Percentiles rank a stretch among this genome's conserved stretches.
These are phyloP conservation scores for Adelphocoris suturalis DNA, from an alignment of 2,888 invertebrate species.

Conservation along the genomic window DNA sequence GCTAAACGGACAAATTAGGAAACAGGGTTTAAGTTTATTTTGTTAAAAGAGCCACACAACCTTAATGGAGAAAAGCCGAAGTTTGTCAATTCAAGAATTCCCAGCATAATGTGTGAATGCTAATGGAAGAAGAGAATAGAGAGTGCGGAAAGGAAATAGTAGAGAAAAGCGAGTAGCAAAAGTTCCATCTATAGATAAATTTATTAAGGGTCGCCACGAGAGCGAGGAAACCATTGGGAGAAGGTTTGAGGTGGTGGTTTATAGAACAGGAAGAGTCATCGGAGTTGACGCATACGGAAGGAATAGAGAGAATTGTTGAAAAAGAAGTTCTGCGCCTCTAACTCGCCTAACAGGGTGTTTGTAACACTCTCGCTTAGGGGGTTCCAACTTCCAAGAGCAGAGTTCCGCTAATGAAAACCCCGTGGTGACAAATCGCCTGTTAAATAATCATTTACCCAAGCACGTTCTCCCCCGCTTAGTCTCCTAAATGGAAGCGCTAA, in stretches of 20 bases:
- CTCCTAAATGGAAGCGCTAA: not conserved
- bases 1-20: no score
- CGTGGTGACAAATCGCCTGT: conserved; percentile 58
- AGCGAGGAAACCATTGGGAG: not conserved
- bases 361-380: conserved; percentile 9
- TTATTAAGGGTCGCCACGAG: not conserved
- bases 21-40: no score
- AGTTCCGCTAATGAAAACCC: conserved; percentile 59
- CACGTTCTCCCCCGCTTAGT: conserved; percentile 8
- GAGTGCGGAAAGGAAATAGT: no score
- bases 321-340: conserved; percentile 1
- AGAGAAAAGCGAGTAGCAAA: not conserved
- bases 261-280: not conserved
- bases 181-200: not conserved
- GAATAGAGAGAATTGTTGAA: conserved; percentile 6
- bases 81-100: no score
- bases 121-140: no score
- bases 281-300: not conserved
- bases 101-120: no score
- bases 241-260: not conserved
- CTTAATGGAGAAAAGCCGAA: no score
- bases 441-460: conserved; percentile 60
- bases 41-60: no score
- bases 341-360: conserved; percentile 19
- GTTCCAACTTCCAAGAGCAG: conserved; percentile 22